Evolutionary conservation across 1,140 invertebrate species (phyloP), one percentile per base, ranked within the genome.

Genomic region (Drosophila yakuba): DNA sequence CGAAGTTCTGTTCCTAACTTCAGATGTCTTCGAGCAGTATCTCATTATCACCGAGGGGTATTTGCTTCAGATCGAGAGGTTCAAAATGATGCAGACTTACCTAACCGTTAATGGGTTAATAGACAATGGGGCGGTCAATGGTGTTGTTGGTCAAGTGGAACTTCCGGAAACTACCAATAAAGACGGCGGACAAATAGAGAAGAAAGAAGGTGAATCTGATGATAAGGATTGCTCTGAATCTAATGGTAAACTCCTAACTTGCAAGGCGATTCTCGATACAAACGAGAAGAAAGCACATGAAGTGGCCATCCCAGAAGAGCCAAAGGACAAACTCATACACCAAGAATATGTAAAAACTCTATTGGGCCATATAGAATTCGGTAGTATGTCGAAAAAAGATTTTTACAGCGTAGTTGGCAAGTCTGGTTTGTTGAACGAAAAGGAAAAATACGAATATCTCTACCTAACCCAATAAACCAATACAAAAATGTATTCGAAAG

Each of bases 391-490:
- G 4, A 0, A 74, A 43, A 8, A 3, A 12, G 54, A 59, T 0
- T 75, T 76, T 38, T 59, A 75, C 14, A 4, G 28, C 1, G 14
- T 36, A 12, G 36, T 75, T 54, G 59, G 59, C 36, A 56, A 64
- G 11, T 74, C 69, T 14, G 1, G 0, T 32, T 36, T 64, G 32
- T n/a, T 74, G 17, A 50, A 3, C 15, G 3, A 17, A 0, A 7
- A 32, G 14, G 45, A 67, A 25, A 75, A 75, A 23, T 74, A 28
- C 15, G 20, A 66, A 28, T 6, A 14, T 15, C 2, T 56, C 0
- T 56, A 25, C 20, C 1, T 57, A 41, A 71, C 48, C 32, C 7
- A 32, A 25, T 25, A 25, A 25, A 25, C 4, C 4, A 4, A 4
- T 25, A 25, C 4, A 25, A 4, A 25, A 25, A 25, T 25, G 25